Conservation (phyloP, 2,888 invertebrate genomes). For the Ichneumon xanthorius region DNA sequence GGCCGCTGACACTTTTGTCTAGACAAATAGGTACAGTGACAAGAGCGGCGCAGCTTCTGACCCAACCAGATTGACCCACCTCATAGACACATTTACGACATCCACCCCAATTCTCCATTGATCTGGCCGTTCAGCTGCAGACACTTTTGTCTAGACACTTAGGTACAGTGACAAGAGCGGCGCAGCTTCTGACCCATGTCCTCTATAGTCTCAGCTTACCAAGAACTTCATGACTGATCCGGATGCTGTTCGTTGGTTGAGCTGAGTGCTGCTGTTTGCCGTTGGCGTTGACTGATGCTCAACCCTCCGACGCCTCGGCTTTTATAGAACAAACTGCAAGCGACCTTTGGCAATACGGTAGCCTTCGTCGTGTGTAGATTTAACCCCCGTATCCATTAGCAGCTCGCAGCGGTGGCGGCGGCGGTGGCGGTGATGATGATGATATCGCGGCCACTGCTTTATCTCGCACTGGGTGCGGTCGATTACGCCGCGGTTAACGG, state of each 20-base stretch:
- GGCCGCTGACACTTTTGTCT: no score
- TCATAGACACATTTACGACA: no score
- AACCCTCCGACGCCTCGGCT: conserved; percentile 61
- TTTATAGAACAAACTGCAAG: conserved; percentile 70
- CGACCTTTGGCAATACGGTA: conserved; percentile 35
- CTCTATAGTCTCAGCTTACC: conserved; percentile 66
- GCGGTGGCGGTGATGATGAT: conserved; percentile 23
- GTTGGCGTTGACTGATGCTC: conserved; percentile 68
- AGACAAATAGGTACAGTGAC: not conserved
- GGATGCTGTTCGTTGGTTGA: conserved; percentile 48
- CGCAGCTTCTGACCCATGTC: conserved; percentile 3
- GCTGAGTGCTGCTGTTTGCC: conserved; percentile 57
- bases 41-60: not conserved
- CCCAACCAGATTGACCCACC: not conserved
- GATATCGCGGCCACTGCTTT: conserved; percentile 19
- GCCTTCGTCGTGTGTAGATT: conserved; percentile 59
- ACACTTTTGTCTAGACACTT: not conserved
- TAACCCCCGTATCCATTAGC: conserved; percentile 54
- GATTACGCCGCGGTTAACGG: conserved; percentile 58
- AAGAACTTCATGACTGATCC: conserved; percentile 74
- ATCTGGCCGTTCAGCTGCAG: not conserved
- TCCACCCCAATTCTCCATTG: not conserved
- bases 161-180: not conserved
- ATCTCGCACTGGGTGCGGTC: conserved; percentile 60
- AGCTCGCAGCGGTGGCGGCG: conserved; percentile 21